phyloP scores from a whole-genome alignment of 2,113 vertebrate species.

The Chiloscyllium plagiosum region DNA sequence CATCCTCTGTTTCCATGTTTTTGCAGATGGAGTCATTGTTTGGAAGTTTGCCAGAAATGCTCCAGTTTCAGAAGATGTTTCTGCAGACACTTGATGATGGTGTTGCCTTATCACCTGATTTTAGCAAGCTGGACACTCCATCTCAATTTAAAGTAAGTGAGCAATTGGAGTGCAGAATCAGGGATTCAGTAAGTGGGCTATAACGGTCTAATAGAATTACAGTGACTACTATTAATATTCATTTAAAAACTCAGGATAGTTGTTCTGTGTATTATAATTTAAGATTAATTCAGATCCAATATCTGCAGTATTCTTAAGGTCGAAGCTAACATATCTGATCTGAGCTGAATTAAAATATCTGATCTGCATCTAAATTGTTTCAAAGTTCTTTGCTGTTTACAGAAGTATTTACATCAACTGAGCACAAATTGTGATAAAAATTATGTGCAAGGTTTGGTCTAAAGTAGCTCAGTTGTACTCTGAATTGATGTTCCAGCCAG shows the following conservation, averaged over 20 bases:
- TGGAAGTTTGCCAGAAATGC: conserved; percentile 91
- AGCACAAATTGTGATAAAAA: not conserved
- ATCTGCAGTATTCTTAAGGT: not conserved
- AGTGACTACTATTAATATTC: not conserved
- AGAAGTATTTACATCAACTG: not conserved
- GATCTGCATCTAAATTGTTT: not conserved
- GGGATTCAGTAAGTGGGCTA: not conserved
- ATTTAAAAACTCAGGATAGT: not conserved
- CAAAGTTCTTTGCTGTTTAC: not conserved
- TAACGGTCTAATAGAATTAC: not conserved
- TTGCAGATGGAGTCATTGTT: conserved; percentile 94
- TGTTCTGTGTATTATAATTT: not conserved
- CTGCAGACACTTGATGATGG: conserved; percentile 90
- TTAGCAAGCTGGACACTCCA: conserved; percentile 78
- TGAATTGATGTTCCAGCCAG: not conserved
- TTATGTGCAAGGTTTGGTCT: not conserved
- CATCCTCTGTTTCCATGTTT: not conserved
- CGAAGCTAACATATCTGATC: not conserved
- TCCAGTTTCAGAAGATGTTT: conserved; percentile 94
- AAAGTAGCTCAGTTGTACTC: not conserved
- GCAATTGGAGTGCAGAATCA: not conserved
- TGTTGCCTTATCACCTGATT: conserved; percentile 80
- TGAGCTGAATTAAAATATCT: not conserved
- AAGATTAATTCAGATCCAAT: not conserved
- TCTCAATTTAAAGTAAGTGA: conserved; percentile 80